A percentile compares a stretch with the other conserved stretches of the same genome.
Conservation (phyloP, 2,797 vertebrate species). For the Pangasius larnaudii region DNA sequence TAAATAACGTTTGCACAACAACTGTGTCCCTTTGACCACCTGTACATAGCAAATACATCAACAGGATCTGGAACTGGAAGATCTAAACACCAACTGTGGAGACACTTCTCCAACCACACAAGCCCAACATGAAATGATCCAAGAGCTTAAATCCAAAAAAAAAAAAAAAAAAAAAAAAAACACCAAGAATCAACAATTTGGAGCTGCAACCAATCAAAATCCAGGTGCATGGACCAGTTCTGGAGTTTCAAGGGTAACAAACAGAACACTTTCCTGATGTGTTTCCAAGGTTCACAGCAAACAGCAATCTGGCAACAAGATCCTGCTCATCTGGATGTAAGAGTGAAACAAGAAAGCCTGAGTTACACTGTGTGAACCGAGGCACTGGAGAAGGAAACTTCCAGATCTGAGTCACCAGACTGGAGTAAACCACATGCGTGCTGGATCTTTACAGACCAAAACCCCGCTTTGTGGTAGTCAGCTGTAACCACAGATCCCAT, state of each 20-base stretch:
- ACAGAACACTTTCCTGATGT: conserved; percentile 20
- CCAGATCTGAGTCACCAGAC: not conserved
- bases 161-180: no score
- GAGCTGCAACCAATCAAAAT: conserved; percentile 40
- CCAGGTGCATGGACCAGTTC: conserved; percentile 47
- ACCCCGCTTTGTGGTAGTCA: not conserved
- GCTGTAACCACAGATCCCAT: not conserved
- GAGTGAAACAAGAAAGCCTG: not conserved
- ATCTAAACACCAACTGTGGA: conserved; percentile 48
- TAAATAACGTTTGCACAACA: conserved; percentile 20
- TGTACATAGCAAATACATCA: conserved; percentile 29
- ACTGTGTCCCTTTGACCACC: conserved; percentile 45
- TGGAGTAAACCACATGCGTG: not conserved
- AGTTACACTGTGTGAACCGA: not conserved
- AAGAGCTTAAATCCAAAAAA: conserved; percentile 25
- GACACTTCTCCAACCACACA: conserved; percentile 15
- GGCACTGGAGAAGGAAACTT: not conserved
- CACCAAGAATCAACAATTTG: not conserved
- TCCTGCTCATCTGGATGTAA: not conserved
- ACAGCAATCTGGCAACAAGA: not conserved
- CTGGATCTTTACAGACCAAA: not conserved
- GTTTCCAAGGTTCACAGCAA: conserved; percentile 18
- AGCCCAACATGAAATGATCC: conserved; percentile 33
- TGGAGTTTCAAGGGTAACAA: conserved; percentile 34
- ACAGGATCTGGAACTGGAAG: conserved; percentile 16